Evolutionary conservation across 2,797 vertebrate genomes (phyloP), one percentile per base, ranked within the genome.

Genomic region (Cryptoprocta ferox): DNA sequence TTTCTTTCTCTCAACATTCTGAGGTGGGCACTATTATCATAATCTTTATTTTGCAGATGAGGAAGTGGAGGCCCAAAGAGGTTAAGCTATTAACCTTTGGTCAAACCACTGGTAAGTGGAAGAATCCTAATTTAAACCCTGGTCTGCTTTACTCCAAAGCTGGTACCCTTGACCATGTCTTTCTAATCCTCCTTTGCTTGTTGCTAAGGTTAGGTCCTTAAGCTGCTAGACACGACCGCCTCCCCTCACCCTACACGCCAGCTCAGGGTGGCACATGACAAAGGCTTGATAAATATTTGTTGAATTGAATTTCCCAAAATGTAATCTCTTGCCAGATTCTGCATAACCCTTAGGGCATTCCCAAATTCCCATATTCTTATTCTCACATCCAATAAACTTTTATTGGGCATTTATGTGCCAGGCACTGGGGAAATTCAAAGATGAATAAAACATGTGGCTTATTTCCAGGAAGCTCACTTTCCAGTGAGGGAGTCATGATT

Each of bases 361-460:
- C 66, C 75, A 78, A 78, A 50, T 92, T 89, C 66, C 59, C 88
- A 71, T 35, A 48, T 70, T 88, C 59, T 79, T 18, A 18, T 89
- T 76, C 80, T 92, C 15, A 11, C 76, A 73, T 37, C 45, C 35
- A 96, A 76, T 78, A 78, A 45, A 32, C 68, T 89, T 86, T 82
- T 59, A 71, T 42, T 71, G 84, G 73, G 45, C 42, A 76, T 50
- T 66, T 92, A 68, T 6, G 32, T 81, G 53, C 21, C 45, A 16
- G 59, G 30, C 83, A 42, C 5, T 56, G 61, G 73, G 83, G 73
- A 91, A 95, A 91, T 21, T 76, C 84, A 71, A 86, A 89, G 79
- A 85, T 63, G 80, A 95, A 89, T 32, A 59, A 89, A 95, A 86
- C 32, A 32, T 10, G 30, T 84, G 61, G 79, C 80, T 91, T 73